Base-by-base conservation (phyloP, 2,797 vertebrate genomes). In the Poecilia gillii region DNA sequence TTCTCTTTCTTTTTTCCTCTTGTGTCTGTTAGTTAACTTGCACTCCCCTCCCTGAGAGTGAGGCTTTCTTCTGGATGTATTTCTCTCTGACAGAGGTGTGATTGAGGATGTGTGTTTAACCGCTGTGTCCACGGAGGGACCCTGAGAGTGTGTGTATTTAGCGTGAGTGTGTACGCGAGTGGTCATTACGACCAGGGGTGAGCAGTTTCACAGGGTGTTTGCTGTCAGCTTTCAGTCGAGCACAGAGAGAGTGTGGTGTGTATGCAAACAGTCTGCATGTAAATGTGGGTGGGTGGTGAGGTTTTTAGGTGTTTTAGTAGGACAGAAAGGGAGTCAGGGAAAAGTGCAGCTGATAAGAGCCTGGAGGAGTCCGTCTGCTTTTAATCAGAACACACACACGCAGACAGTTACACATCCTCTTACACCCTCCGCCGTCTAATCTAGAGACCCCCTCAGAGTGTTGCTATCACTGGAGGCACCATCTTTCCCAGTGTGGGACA, bases 51-150 rank as follows among this genome's bases (percentile, higher is more conserved):
- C 49, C 74, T 72, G 55, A 91, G 91, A 86, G 82, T 68, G 68
- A 47, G 83, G 87, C 87, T 92, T 92, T 90, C 89, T 92, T 80
- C 81, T 84, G 77, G 73, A 89, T 45, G 74, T 46, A 83, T 92
- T 92, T 90, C 82, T 89, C 77, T 80, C 77, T 93, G 93, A 94
- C 94, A 93, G 91, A 90, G 87, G 89, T 76, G 76, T 96, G 94
- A 96, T 95, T 95, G 93, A 94, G 91, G 81, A 90, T 95, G 92
- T 95, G 91, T 95, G 93, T 91, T 95, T 93, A 95, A 93, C 91
- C 88, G 74, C 91, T 90, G 88, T 91, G 94, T 94, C 92, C 88
- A 93, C 90, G 46, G 76, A 92, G 90, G 90, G 92, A 89, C 92
- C 91, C 90, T 87, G 85, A 92, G 88, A 94, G 91, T 87, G 89